These are phyloP conservation scores for Eristalinus sepulchralis DNA, from an alignment of 2,888 invertebrate genomes.

Conservation along the genomic window DNA sequence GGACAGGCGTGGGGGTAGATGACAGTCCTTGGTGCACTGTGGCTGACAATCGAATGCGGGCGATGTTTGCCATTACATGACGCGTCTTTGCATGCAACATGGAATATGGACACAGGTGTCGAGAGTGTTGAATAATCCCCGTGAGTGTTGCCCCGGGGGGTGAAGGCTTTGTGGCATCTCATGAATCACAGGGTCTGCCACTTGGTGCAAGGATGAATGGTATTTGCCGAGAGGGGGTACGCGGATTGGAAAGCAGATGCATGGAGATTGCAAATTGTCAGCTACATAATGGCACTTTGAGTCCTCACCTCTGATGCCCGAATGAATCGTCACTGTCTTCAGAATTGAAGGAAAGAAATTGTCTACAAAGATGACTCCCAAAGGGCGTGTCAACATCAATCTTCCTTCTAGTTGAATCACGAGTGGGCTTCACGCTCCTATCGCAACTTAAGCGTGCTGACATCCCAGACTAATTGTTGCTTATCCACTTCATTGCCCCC, in stretches of 20 bases:
- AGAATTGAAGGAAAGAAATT: too few relatives aligned
- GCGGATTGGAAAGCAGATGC: neutral
- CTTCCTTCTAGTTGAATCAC: too few relatives aligned
- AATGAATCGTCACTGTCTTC: neutral
- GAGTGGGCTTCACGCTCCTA: neutral
- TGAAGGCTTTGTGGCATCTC: neutral
- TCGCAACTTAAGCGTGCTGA: neutral
- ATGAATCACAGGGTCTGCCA: neutral
- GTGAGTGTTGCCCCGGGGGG: neutral
- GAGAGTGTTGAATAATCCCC: neutral
- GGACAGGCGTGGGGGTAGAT: neutral
- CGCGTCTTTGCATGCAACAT: neutral
- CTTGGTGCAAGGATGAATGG: neutral
- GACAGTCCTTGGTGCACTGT: neutral
- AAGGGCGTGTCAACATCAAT: too few relatives aligned
- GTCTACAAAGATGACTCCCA: too few relatives aligned
- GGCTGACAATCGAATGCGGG: slow-evolving; percentile 14
- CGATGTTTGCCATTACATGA: slow-evolving; percentile 8
- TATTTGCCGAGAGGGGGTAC: neutral
- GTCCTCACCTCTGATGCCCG: neutral
- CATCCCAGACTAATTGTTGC: slow-evolving; percentile 26
- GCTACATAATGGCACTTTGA: neutral
- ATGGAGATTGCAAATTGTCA: neutral
- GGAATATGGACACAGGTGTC: slow-evolving; percentile 16
- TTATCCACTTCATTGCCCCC: slow-evolving; percentile 19